Evolutionary conservation across 2,797 vertebrate species (phyloP).

Genomic region (Sebastiscus albofasciatus): DNA sequence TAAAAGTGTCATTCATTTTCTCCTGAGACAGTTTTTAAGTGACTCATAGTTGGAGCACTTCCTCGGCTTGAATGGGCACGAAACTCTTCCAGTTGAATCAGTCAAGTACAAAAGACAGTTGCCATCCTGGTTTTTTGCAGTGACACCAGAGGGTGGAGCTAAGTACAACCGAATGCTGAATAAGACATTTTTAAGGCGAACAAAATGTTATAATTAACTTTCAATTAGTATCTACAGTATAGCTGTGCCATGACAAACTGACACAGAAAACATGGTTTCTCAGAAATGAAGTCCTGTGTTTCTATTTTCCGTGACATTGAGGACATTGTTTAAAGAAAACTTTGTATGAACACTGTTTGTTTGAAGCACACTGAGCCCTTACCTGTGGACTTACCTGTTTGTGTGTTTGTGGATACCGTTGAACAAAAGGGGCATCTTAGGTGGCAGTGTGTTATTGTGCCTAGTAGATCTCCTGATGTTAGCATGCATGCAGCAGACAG

Average conservation of each 20-base stretch:
- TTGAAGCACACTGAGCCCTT: constrained; percentile 41
- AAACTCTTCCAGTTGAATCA: neutral
- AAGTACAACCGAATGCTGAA: too few species aligned
- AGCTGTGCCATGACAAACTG: too few species aligned
- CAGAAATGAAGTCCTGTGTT: neutral
- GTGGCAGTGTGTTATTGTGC: constrained; percentile 86
- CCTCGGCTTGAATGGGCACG: neutral
- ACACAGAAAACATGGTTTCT: too few species aligned
- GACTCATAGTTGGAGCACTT: neutral
- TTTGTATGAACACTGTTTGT: neutral
- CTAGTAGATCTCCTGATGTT: constrained; percentile 84
- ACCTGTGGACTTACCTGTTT: constrained; percentile 84
- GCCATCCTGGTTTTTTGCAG: too few species aligned
- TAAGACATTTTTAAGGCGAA: too few species aligned
- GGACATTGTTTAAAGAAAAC: too few species aligned
- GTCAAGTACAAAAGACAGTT: neutral
- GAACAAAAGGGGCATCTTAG: constrained; percentile 91
- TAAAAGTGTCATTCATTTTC: neutral
- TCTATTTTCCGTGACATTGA: too few species aligned
- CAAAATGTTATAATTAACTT: too few species aligned
- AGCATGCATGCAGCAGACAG: constrained; percentile 71
- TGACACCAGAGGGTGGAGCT: too few species aligned
- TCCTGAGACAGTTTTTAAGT: neutral
- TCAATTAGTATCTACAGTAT: too few species aligned
- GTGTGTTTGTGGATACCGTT: constrained; percentile 83